Evolutionary conservation across 2,888 invertebrate genomes (phyloP).

Genomic region (Oxytorus armatus): DNA sequence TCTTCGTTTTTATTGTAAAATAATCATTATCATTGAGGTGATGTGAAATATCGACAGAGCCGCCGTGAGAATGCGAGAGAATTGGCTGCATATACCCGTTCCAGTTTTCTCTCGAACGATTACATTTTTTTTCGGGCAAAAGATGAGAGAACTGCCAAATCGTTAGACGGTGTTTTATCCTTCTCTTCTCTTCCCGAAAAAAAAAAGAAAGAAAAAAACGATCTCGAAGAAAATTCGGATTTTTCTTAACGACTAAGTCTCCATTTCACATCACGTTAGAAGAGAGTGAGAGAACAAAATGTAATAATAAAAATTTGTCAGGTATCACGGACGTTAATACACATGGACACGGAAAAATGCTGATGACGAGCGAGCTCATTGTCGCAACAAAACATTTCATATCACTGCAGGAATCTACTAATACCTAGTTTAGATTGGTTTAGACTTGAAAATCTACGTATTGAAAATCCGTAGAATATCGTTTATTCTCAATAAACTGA

Average conservation of each 20-base stretch:
- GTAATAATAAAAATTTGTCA: constrained; percentile 69
- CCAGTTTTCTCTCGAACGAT: too few species aligned
- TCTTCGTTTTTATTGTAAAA: constrained; percentile 75
- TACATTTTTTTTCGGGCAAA: too few species aligned
- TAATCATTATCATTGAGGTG: constrained; percentile 71
- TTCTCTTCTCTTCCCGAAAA: too few species aligned
- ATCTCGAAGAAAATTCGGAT: too few species aligned
- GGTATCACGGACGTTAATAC: constrained; percentile 69
- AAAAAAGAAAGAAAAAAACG: too few species aligned
- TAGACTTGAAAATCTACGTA: constrained; percentile 57
- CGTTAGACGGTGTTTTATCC: too few species aligned
- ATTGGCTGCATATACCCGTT: too few species aligned
- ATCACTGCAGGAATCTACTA: constrained; percentile 72
- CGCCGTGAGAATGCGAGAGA: too few species aligned
- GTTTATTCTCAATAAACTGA: constrained; percentile 54
- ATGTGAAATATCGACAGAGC: too few species aligned
- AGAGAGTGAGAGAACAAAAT: constrained; percentile 41
- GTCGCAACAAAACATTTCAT: constrained; percentile 71
- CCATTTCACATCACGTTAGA: too few species aligned
- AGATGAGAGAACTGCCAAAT: too few species aligned
- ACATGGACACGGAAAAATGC: constrained; percentile 66
- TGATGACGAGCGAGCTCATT: constrained; percentile 66
- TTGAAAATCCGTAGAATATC: constrained; percentile 45
- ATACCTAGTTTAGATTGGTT: constrained; percentile 69
- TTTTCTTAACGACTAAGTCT: too few species aligned